phyloP scores from a whole-genome alignment of 2,888 invertebrate genomes.

The Archips crataeganus region DNA sequence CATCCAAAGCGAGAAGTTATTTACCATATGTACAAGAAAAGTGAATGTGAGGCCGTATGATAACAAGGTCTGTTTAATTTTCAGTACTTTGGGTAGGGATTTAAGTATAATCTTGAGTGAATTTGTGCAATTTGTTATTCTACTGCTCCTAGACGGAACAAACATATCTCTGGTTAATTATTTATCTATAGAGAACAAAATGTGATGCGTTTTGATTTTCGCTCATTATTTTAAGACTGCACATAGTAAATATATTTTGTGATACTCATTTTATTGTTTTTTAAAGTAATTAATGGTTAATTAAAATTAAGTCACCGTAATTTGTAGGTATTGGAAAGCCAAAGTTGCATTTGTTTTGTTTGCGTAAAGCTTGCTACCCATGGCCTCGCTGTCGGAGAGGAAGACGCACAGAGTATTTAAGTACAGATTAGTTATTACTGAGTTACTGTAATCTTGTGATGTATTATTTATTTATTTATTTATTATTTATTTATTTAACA shows the following conservation, averaged over 20 bases:
- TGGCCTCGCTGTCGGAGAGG: neutral
- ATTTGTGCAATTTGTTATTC: conserved; percentile 33
- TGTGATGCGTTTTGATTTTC: conserved; percentile 56
- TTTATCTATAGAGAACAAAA: conserved; percentile 55
- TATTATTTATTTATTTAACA: too few relatives aligned
- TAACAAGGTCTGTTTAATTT: too few relatives aligned
- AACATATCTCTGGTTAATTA: conserved; percentile 80
- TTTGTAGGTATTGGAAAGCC: conserved; percentile 54
- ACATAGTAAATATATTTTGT: conserved; percentile 73
- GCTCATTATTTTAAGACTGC: conserved; percentile 73
- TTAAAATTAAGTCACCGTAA: conserved; percentile 52
- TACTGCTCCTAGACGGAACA: conserved; percentile 45
- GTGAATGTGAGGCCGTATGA: too few relatives aligned
- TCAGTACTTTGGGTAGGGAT: neutral
- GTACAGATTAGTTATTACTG: too few relatives aligned
- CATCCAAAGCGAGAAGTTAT: neutral
- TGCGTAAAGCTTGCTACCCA: conserved; percentile 18
- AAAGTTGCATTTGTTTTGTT: conserved; percentile 55
- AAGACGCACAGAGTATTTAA: too few relatives aligned
- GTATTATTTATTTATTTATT: too few relatives aligned
- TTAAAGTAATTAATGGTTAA: conserved; percentile 48
- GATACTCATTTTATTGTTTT: conserved; percentile 59
- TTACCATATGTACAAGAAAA: neutral
- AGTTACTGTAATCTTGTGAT: too few relatives aligned
- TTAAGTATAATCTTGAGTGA: conserved; percentile 9